phyloP scores from a whole-genome alignment of 2,888 invertebrate species.

The Danaus chrysippus region DNA sequence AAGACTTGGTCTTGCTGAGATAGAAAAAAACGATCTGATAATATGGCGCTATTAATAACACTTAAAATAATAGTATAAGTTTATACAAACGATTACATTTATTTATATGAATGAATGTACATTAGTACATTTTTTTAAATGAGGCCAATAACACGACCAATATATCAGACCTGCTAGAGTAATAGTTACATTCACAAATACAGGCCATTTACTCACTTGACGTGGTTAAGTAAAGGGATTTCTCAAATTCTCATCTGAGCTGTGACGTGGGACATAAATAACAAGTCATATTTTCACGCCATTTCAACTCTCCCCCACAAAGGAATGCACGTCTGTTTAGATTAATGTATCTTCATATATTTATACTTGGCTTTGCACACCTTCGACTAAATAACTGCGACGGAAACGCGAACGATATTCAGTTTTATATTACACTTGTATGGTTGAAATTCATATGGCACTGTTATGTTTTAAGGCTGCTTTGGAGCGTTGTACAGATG shows the following conservation, averaged over 20 bases:
- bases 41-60: no score
- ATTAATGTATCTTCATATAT: slow-evolving; percentile 78
- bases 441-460: slow-evolving; percentile 25
- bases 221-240: slow-evolving; percentile 35
- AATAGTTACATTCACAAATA: slow-evolving; percentile 23
- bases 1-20: slow-evolving; percentile 10
- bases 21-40: background rate
- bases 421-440: slow-evolving; percentile 19
- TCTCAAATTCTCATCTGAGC: slow-evolving; percentile 52
- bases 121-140: no score
- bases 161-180: background rate
- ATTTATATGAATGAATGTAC: no score
- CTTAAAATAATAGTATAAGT: no score
- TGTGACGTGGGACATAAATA: slow-evolving; percentile 64
- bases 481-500: slow-evolving; percentile 45
- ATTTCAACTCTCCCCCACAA: slow-evolving; percentile 73
- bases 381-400: slow-evolving; percentile 43
- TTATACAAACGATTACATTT: no score
- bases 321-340: slow-evolving; percentile 72
- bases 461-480: slow-evolving; percentile 34
- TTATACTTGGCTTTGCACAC: slow-evolving; percentile 63
- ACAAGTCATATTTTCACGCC: slow-evolving; percentile 76
- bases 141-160: no score
- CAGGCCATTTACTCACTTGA: slow-evolving; percentile 28
- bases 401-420: slow-evolving; percentile 32